A percentile compares a stretch with the other conserved stretches of the same genome.
Conservation (phyloP, 23 tunicate genomes). For the Styela clava region DNA sequence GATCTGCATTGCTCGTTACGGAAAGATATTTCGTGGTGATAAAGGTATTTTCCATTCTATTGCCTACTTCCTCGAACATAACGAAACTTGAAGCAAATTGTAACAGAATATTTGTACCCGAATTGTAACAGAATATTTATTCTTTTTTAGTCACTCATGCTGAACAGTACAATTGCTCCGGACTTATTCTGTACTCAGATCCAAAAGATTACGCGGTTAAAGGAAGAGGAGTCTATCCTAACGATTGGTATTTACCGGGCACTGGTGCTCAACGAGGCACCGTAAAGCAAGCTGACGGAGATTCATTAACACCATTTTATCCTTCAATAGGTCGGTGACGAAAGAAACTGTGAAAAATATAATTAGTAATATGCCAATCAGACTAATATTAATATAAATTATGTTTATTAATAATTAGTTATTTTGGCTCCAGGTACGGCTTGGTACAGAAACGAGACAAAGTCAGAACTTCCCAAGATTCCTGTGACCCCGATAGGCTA, state of each 20-base stretch:
- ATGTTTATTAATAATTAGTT: too few relatives aligned
- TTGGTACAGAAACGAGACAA: slow-evolving; percentile 28
- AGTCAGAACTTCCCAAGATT: slow-evolving; percentile 40
- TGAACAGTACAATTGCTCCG: slow-evolving; percentile 62
- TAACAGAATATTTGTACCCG: background rate
- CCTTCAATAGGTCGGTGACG: slow-evolving; percentile 56
- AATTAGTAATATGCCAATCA: too few relatives aligned
- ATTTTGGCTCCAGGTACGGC: slow-evolving; percentile 40
- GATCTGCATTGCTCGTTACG: slow-evolving; percentile 21
- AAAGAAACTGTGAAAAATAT: background rate
- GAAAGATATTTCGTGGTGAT: slow-evolving; percentile 32
- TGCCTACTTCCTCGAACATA: background rate
- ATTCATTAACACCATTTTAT: slow-evolving; percentile 57
- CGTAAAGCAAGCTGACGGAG: slow-evolving; percentile 42
- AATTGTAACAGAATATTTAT: too few relatives aligned
- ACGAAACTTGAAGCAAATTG: too few relatives aligned
- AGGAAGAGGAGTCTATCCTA: slow-evolving; percentile 65
- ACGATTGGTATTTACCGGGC: slow-evolving; percentile 57
- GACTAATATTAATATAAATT: too few relatives aligned
- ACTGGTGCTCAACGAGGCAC: slow-evolving; percentile 83
- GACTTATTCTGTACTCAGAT: slow-evolving; percentile 74
- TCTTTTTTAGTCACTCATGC: slow-evolving; percentile 52
- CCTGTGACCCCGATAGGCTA: slow-evolving; percentile 85
- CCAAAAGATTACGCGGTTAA: slow-evolving; percentile 72
- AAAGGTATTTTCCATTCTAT: slow-evolving; percentile 4